These are phyloP conservation scores for Agrotis exclamationis DNA, from an alignment of 2,888 invertebrate genomes.

Conservation along the genomic window DNA sequence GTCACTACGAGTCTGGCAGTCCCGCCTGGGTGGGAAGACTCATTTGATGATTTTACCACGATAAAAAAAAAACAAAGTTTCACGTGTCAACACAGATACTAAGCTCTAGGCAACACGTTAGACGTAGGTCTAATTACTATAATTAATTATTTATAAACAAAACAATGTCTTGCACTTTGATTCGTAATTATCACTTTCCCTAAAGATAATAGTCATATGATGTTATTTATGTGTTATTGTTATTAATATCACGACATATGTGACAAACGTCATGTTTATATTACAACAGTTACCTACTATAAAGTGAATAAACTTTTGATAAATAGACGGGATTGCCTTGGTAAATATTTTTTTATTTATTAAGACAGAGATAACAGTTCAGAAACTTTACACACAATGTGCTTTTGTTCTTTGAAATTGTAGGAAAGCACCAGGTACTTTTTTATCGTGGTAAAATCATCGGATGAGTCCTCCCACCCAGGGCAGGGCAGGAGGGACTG, in stretches of 20 bases:
- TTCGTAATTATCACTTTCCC: slow-evolving; percentile 52
- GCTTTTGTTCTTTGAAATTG: too few species aligned
- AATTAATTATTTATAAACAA: slow-evolving; percentile 32
- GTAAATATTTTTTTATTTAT: slow-evolving; percentile 29
- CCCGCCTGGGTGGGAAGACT: too few species aligned
- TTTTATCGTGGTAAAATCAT: too few species aligned
- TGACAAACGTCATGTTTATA: slow-evolving; percentile 31
- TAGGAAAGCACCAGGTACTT: background rate
- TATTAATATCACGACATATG: slow-evolving; percentile 19
- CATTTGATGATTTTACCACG: too few species aligned
- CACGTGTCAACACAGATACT: too few species aligned
- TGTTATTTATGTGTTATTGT: slow-evolving; percentile 55
- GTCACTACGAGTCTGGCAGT: too few species aligned
- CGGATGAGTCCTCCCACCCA: too few species aligned
- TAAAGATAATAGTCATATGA: slow-evolving; percentile 59
- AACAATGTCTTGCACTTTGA: slow-evolving; percentile 42
- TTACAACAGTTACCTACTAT: slow-evolving; percentile 4
- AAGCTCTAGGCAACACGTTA: slow-evolving; percentile 1
- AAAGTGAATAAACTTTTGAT: slow-evolving; percentile 35
- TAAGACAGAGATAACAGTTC: slow-evolving; percentile 25
- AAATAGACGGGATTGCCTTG: slow-evolving; percentile 15
- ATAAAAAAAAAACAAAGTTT: too few species aligned
- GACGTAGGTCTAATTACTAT: too few species aligned
- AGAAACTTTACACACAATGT: background rate
- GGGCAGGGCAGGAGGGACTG: too few species aligned